These are phyloP conservation scores for Lasioglossum calceatum DNA, from an alignment of 2,888 invertebrate genomes.

Conservation along the genomic window DNA sequence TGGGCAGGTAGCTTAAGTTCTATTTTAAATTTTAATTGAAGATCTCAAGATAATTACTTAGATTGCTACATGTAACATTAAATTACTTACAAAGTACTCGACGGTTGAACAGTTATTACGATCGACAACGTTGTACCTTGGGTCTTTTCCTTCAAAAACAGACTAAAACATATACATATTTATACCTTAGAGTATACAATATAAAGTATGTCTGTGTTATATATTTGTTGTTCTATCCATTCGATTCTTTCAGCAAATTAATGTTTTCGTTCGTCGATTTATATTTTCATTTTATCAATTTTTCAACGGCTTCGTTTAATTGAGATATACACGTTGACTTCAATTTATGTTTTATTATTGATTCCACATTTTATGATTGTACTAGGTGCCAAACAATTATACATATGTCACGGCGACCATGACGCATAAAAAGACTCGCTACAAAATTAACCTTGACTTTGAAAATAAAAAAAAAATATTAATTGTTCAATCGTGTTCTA, in stretches of 20 bases:
- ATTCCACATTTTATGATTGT: too few species aligned
- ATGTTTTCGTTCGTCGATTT: neutral
- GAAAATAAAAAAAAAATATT: too few species aligned
- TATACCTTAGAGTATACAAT: neutral
- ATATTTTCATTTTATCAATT: neutral
- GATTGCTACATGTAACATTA: slow-evolving; percentile 5
- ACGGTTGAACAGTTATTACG: neutral
- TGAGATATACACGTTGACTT: neutral
- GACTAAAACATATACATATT: neutral
- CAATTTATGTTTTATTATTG: neutral
- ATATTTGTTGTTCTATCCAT: neutral
- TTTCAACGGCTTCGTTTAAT: neutral
- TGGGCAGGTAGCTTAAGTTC: neutral
- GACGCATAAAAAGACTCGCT: too few species aligned
- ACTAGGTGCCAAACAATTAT: too few species aligned
- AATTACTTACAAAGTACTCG: slow-evolving; percentile 1
- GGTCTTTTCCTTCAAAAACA: neutral
- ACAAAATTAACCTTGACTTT: too few species aligned
- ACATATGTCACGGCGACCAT: too few species aligned
- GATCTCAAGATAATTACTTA: neutral
- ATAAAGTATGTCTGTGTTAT: neutral
- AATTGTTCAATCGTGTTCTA: too few species aligned
- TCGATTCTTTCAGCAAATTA: neutral
- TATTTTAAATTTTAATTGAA: slow-evolving; percentile 10
- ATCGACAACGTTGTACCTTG: neutral